A percentile compares a stretch with the other conserved stretches of the same genome.
These are phyloP conservation scores for Mimachlamys varia DNA, from an alignment of 2,888 invertebrate species.

Conservation along the genomic window DNA sequence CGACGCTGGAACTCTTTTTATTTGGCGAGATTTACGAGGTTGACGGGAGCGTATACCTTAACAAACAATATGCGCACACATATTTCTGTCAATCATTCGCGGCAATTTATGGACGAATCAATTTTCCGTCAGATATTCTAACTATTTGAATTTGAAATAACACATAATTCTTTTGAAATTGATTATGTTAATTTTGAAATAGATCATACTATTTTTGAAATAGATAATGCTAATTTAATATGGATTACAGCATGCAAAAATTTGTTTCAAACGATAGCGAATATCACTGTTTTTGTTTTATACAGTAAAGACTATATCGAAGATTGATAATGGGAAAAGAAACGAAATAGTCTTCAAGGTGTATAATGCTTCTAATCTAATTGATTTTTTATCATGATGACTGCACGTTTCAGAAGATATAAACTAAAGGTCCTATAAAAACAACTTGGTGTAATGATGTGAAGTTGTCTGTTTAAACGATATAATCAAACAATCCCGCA, in stretches of 20 bases:
- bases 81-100: neutral
- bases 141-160: neutral
- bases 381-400: neutral
- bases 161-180: neutral
- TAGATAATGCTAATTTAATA: neutral
- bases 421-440: neutral
- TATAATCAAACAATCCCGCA: neutral
- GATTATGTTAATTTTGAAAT: neutral
- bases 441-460: neutral
- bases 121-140: neutral
- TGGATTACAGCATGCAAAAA: neutral
- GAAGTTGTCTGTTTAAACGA: neutral
- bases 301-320: neutral
- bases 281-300: neutral
- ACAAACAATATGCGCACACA: neutral
- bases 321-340: neutral
- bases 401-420: neutral
- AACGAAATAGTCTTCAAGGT: neutral
- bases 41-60: neutral
- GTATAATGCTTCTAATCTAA: neutral
- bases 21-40: neutral
- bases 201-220: neutral
- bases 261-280: neutral
- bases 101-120: neutral
- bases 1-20: neutral